These are phyloP conservation scores for Phasianus colchicus DNA, from an alignment of 2,113 vertebrate genomes.

Conservation along the genomic window DNA sequence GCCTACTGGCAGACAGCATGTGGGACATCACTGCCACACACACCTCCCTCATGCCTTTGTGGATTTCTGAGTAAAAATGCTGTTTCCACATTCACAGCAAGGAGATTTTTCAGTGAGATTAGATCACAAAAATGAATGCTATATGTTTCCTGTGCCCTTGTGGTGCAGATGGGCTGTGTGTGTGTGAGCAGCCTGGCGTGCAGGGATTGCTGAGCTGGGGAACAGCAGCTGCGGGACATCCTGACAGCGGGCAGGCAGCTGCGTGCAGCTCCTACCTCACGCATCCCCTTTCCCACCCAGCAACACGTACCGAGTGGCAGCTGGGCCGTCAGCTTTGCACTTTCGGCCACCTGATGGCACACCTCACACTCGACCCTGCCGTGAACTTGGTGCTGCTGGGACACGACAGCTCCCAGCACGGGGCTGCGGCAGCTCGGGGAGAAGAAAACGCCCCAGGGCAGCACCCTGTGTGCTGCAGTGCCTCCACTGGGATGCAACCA, in stretches of 20 bases:
- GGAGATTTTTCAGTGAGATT: not conserved
- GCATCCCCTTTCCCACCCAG: not conserved
- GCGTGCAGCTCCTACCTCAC: not conserved
- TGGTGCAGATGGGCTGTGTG: too few relatives aligned
- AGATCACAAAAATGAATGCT: not conserved
- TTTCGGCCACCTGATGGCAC: not conserved
- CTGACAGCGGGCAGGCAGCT: not conserved
- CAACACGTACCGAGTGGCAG: not conserved
- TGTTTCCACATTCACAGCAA: accelerated
- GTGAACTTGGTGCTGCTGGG: constrained; percentile 40
- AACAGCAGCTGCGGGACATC: not conserved
- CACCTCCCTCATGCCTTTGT: accelerated
- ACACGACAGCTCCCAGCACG: not conserved
- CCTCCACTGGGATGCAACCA: not conserved
- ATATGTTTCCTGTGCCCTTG: not conserved
- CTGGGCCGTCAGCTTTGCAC: not conserved
- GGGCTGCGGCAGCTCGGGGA: not conserved
- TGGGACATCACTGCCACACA: accelerated
- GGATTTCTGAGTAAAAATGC: not conserved
- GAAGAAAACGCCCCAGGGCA: not conserved
- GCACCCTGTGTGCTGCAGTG: not conserved
- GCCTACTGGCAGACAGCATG: not conserved
- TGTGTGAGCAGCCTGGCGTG: not conserved
- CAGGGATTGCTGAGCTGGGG: not conserved
- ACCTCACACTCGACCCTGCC: not conserved